Evolutionary conservation across 2,113 vertebrate genomes (phyloP), one percentile per base, ranked within the genome.

Genomic region (Mungos mungo): DNA sequence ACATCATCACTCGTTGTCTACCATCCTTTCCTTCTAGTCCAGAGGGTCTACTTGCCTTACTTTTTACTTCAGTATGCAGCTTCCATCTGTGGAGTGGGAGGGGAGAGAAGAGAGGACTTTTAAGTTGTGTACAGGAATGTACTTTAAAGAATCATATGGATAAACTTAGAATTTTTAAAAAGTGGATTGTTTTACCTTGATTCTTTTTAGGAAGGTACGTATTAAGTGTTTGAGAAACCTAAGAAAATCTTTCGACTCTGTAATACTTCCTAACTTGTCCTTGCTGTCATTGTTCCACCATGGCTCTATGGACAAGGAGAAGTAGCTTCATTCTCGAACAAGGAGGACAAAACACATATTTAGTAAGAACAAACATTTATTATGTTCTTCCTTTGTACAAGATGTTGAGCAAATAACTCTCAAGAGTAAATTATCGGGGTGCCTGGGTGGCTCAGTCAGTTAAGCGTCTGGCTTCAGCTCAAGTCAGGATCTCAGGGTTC

Each of bases 181-280:
- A 72, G 2, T 63, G 63, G 18, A 19, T 66, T 93, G 25, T 57
- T 95, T 94, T 74, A 33, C 71, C 52, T 71, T 94, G 87, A 11
- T 72, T 38, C 63, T 83, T 95, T 96, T 50, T 27, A 83, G 45
- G 74, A 92, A 54, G n/a, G 7, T 85, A 79, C 33, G 74, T 63
- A 81, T 23, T 87, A 57, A 94, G 12, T 95, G 69, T 90, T 95
- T 94, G 71, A 84, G 81, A 92, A 90, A 54, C 69, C 16, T 29
- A 65, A 76, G 35, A 45, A 83, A 79, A 80, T 72, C 3, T 91
- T 72, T 90, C 60, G 47, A 57, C 31, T 88, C 4, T 63, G 11
- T 92, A 41, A 23, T 38, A n/a, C 65, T 93, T 87, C 35, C 50
- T 77, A 12, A 82, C 63, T 57, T 92, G 23, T 83, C 87, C 66